phyloP scores from a whole-genome alignment of 2,888 invertebrate species.

The Lumbricus terrestris region DNA sequence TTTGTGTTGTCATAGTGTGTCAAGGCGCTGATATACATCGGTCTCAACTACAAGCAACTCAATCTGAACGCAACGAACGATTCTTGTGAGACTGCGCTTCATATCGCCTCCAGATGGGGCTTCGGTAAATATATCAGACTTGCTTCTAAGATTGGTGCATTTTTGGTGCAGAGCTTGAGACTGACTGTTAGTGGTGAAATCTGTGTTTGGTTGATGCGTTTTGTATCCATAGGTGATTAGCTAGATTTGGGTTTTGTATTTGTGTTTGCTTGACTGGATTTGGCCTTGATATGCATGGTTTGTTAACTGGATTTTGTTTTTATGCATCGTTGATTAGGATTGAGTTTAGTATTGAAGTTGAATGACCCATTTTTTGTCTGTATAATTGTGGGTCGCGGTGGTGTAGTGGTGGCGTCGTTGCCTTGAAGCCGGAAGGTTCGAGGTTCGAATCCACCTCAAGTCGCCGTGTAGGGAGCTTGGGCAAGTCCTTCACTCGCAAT shows the following conservation, averaged over 20 bases:
- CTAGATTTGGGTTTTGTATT: neutral
- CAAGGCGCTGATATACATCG: constrained; percentile 56
- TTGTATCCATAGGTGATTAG: neutral
- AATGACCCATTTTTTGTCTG: no score
- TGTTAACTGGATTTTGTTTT: no score
- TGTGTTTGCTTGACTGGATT: neutral
- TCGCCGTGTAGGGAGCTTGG: no score
- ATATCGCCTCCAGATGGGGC: constrained; percentile 58
- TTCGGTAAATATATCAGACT: constrained; percentile 35
- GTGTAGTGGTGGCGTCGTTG: no score
- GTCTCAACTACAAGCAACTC: constrained; percentile 43
- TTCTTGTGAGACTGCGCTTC: constrained; percentile 55
- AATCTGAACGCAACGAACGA: constrained; percentile 53
- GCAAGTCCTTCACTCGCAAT: no score
- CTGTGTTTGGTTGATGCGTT: no score
- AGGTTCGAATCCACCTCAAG: no score
- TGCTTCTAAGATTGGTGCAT: neutral
- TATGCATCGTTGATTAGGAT: no score
- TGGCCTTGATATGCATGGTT: neutral
- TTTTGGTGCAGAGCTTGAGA: neutral
- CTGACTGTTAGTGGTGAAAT: no score
- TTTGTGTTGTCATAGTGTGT: constrained; percentile 50
- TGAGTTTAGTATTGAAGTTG: no score
- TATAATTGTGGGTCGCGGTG: no score
- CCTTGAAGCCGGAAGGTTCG: no score